Evolutionary conservation across 2,888 invertebrate species (phyloP).

Genomic region (Malthinus seriepunctatus): DNA sequence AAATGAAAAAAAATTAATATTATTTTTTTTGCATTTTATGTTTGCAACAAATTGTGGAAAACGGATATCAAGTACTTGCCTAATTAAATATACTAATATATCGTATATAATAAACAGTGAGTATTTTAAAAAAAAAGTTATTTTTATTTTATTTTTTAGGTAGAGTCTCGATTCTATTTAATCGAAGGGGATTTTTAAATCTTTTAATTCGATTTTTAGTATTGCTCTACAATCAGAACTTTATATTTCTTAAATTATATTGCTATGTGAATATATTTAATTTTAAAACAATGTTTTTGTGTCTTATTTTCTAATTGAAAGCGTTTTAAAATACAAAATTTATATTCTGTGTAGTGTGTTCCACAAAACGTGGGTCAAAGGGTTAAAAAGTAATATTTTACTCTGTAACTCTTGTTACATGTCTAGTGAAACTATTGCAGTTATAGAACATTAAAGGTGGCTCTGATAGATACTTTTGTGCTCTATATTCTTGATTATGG

Average conservation of each 20-base stretch:
- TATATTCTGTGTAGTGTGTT: no score
- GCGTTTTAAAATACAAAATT: no score
- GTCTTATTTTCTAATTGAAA: slow-evolving; percentile 1
- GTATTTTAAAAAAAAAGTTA: slow-evolving; percentile 18
- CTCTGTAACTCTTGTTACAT: no score
- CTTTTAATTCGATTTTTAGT: slow-evolving; percentile 14
- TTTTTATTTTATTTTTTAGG: slow-evolving; percentile 26
- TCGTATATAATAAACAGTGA: slow-evolving; percentile 19
- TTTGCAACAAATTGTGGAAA: slow-evolving; percentile 19
- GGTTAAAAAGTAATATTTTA: no score
- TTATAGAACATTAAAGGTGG: no score
- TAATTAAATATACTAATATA: slow-evolving; percentile 14
- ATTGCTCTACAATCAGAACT: slow-evolving; percentile 45
- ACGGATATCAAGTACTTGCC: slow-evolving; percentile 18
- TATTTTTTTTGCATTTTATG: slow-evolving; percentile 14
- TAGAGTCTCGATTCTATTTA: slow-evolving; percentile 21
- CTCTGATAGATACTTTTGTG: no score
- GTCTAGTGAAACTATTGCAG: no score
- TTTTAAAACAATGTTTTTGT: slow-evolving; percentile 38
- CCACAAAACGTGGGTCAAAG: no score
- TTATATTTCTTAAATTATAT: slow-evolving; percentile 48
- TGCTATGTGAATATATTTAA: slow-evolving; percentile 49
- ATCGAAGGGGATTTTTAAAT: background rate
- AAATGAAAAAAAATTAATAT: slow-evolving; percentile 13
- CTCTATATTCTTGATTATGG: no score